phyloP scores from a whole-genome alignment of 1,140 invertebrate species.

The Hyles vespertilio region DNA sequence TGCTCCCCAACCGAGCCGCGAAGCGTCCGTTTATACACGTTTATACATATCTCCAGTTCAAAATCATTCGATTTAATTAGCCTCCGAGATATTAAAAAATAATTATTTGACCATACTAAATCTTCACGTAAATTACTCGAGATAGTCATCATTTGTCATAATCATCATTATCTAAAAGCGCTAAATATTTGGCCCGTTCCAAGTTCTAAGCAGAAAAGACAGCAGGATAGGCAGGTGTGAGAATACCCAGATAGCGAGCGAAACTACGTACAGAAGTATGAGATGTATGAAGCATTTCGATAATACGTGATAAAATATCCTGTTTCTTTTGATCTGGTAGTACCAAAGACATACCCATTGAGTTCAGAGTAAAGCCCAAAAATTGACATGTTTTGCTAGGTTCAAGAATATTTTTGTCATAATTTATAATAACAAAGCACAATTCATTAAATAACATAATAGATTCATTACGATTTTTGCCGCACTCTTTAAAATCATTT shows the following conservation, averaged over 20 bases:
- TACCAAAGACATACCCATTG: background rate
- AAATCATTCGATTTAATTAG: constrained; percentile 1
- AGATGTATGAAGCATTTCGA: constrained; percentile 1
- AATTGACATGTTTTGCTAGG: no score
- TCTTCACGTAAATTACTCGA: background rate
- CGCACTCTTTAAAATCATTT: background rate
- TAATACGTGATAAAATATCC: background rate
- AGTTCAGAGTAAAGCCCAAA: no score
- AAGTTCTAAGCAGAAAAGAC: constrained; percentile 12
- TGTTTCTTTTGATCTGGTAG: background rate
- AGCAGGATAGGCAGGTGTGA: constrained; percentile 15
- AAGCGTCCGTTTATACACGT: no score
- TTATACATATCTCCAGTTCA: constrained; percentile 15
- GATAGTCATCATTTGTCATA: constrained; percentile 8
- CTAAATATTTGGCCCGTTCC: constrained; percentile 12
- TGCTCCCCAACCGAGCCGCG: constrained; percentile 19
- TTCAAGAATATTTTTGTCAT: no score
- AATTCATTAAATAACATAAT: background rate
- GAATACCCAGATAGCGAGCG: constrained; percentile 12
- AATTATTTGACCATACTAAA: background rate
- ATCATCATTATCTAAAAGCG: constrained; percentile 15
- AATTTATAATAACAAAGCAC: no score
- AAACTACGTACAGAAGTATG: constrained; percentile 14
- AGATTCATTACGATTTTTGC: background rate
- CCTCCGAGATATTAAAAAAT: background rate